Conservation (phyloP, 1,140 invertebrate genomes). For the Palaemon carinicauda region DNA sequence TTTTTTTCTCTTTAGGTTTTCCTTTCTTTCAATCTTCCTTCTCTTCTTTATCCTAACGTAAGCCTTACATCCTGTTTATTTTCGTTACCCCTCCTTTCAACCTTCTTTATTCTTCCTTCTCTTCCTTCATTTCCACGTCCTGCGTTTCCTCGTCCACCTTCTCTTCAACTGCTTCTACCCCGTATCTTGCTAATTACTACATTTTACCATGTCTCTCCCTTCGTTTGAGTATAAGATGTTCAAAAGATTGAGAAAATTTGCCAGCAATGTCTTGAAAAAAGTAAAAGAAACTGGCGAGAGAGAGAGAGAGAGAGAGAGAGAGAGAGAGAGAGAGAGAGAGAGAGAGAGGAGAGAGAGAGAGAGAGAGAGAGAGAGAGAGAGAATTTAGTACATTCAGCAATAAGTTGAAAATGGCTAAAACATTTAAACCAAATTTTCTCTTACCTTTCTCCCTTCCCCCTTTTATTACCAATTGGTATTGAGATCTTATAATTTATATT, state of each 20-base stretch:
- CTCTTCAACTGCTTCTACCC: too few relatives aligned
- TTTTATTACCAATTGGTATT: too few relatives aligned
- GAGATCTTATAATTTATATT: too few relatives aligned
- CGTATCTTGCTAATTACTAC: too few relatives aligned
- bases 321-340: conserved; percentile 12
- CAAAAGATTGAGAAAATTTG: too few relatives aligned
- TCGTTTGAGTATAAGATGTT: too few relatives aligned
- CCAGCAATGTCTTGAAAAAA: not conserved
- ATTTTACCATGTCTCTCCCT: too few relatives aligned
- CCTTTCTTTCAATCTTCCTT: too few relatives aligned
- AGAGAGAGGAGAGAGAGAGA: conserved; percentile 22
- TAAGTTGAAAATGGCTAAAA: too few relatives aligned
- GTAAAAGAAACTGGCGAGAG: not conserved
- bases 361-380: conserved; percentile 25
- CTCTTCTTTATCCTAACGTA: not conserved
- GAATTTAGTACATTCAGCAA: not conserved
- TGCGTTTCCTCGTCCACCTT: not conserved
- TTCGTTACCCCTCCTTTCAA: not conserved
- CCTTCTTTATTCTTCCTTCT: not conserved
- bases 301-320: conserved; percentile 18
- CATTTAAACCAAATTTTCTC: too few relatives aligned
- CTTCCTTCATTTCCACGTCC: not conserved
- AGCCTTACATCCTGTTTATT: too few relatives aligned
- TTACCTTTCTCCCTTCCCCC: too few relatives aligned
- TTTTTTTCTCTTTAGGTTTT: not conserved